Evolutionary conservation across 2,113 vertebrate genomes (phyloP).

Genomic region (Bucco capensis): DNA sequence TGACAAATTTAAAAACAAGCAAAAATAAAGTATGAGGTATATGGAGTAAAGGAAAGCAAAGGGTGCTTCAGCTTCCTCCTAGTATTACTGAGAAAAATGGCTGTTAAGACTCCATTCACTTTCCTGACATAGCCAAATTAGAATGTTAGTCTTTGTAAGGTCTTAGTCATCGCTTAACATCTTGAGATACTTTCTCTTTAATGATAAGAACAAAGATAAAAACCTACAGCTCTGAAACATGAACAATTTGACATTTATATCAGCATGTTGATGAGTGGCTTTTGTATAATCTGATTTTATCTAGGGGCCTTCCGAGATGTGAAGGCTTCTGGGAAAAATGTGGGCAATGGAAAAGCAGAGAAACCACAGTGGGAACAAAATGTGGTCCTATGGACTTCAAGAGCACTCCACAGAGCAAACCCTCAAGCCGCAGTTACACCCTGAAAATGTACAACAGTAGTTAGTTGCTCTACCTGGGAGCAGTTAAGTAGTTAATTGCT

Average conservation of each 20-base stretch:
- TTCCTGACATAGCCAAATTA: neutral
- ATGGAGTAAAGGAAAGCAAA: neutral
- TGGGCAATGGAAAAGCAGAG: fast-evolving
- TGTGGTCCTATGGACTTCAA: fast-evolving
- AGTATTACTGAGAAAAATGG: neutral
- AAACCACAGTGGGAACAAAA: neutral
- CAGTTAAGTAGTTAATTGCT: neutral
- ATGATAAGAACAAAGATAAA: neutral
- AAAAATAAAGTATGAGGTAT: fast-evolving
- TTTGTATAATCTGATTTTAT: neutral
- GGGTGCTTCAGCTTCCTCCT: fast-evolving
- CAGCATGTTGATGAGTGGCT: neutral
- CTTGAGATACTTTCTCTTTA: neutral
- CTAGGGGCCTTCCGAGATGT: fast-evolving
- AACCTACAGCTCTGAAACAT: neutral
- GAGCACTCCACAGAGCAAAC: neutral
- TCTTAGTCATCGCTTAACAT: neutral
- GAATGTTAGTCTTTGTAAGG: neutral
- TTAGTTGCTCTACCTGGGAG: neutral
- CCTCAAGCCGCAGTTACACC: neutral
- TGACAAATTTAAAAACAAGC: neutral
- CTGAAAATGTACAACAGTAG: neutral
- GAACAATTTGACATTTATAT: neutral
- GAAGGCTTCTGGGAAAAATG: neutral
- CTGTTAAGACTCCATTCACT: fast-evolving